Evolutionary conservation across 2,797 vertebrate genomes (phyloP).

Genomic region (Sebastes glaucus): DNA sequence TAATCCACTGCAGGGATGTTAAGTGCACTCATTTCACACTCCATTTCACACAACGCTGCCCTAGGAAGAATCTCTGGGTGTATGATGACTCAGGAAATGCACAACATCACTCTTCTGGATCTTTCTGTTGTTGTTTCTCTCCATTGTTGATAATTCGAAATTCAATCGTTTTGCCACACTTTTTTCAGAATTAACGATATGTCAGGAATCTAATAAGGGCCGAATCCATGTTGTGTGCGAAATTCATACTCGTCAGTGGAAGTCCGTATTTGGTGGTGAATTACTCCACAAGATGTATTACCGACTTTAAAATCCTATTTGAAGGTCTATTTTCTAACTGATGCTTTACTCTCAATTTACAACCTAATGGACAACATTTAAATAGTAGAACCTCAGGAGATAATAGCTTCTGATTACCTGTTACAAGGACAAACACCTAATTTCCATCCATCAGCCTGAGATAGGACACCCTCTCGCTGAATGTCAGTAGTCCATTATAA

Average conservation of each 20-base stretch:
- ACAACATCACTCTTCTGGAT: constrained; percentile 62
- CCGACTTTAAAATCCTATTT: constrained; percentile 45
- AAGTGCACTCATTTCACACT: constrained; percentile 87
- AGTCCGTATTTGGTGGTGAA: constrained; percentile 26
- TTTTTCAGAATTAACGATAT: constrained; percentile 52
- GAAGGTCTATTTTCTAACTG: constrained; percentile 39
- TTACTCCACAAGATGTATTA: constrained; percentile 39
- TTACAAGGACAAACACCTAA: constrained; percentile 30
- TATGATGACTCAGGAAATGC: constrained; percentile 72
- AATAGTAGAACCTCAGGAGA: constrained; percentile 7
- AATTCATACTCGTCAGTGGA: constrained; percentile 31
- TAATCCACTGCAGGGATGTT: constrained; percentile 81
- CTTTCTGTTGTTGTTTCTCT: constrained; percentile 51
- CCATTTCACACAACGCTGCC: constrained; percentile 80
- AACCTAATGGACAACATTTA: background rate
- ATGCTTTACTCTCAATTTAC: constrained; percentile 32
- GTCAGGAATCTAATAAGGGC: constrained; percentile 33
- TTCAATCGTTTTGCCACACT: constrained; percentile 10
- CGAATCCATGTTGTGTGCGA: constrained; percentile 21
- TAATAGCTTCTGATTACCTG: constrained; percentile 16
- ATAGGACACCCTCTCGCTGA: constrained; percentile 1
- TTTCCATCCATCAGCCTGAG: constrained; percentile 31
- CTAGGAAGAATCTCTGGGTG: constrained; percentile 65
- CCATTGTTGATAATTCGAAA: constrained; percentile 55
- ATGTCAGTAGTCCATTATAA: background rate